Conservation (phyloP, 2,888 invertebrate genomes). For the Tubulanus polymorphus region DNA sequence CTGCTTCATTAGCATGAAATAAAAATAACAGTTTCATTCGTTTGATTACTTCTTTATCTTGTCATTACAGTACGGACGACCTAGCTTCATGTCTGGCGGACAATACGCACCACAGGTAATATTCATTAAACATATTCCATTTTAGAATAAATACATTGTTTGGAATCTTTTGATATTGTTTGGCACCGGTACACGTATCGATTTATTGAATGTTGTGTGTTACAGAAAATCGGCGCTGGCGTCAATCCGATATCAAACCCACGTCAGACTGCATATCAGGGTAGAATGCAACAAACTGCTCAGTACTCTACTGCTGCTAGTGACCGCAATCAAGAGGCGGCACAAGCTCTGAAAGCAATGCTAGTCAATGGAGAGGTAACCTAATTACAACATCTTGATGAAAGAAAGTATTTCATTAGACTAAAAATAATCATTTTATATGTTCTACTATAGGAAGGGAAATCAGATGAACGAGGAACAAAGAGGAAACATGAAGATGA, state of each 20-base stretch:
- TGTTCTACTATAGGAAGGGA: background rate
- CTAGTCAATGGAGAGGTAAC: background rate
- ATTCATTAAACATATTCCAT: conserved; percentile 52
- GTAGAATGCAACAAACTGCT: too few relatives aligned
- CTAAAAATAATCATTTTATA: background rate
- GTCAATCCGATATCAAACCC: conserved; percentile 68
- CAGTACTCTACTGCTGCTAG: conserved; percentile 1
- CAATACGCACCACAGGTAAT: conserved; percentile 75
- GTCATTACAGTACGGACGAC: conserved; percentile 45
- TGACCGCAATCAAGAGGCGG: conserved; percentile 42
- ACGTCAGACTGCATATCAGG: conserved; percentile 75
- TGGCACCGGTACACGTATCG: too few relatives aligned
- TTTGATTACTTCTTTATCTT: conserved; percentile 2
- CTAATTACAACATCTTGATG: background rate
- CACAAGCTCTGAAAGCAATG: conserved; percentile 37
- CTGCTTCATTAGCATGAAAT: too few relatives aligned
- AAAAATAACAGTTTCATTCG: too few relatives aligned
- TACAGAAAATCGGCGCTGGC: too few relatives aligned
- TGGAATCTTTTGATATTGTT: too few relatives aligned
- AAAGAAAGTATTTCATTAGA: background rate
- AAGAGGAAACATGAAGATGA: conserved; percentile 56
- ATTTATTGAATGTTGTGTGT: too few relatives aligned
- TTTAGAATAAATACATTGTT: too few relatives aligned
- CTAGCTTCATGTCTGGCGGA: conserved; percentile 69
- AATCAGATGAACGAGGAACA: conserved; percentile 14